phyloP scores from a whole-genome alignment of 2,888 invertebrate species.

The Toxonevra muliebris region DNA sequence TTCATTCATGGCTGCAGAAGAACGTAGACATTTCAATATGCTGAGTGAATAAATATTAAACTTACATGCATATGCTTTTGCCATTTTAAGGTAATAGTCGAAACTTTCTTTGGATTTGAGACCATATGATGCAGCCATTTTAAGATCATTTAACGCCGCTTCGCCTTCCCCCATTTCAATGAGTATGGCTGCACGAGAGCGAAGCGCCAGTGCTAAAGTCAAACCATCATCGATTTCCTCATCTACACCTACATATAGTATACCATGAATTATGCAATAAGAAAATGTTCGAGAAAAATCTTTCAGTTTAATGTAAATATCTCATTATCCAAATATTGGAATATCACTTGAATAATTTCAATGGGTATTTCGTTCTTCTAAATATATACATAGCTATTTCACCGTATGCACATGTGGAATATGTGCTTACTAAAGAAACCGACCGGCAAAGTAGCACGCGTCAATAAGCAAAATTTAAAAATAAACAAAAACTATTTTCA shows the following conservation, averaged over 20 bases:
- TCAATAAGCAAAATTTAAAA: no score
- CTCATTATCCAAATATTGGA: not conserved
- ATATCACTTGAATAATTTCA: no score
- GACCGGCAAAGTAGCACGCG: no score
- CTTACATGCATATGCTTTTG: slow-evolving; percentile 70
- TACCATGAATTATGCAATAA: not conserved
- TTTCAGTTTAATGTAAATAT: not conserved
- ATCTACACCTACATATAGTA: slow-evolving; percentile 62
- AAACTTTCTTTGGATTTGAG: slow-evolving; percentile 72
- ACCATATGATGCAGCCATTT: slow-evolving; percentile 72
- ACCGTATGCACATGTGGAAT: not conserved
- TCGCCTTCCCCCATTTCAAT: slow-evolving; percentile 69
- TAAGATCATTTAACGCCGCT: slow-evolving; percentile 74
- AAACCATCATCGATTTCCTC: slow-evolving; percentile 71
- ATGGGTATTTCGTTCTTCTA: no score
- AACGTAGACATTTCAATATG: not conserved
- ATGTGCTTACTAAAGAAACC: no score
- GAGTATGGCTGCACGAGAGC: slow-evolving; percentile 74
- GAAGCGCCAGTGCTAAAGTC: slow-evolving; percentile 72
- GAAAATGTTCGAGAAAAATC: not conserved
- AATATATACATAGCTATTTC: no score
- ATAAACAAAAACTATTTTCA: no score
- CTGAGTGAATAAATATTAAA: not conserved
- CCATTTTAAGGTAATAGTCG: slow-evolving; percentile 76
- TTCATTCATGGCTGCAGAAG: slow-evolving; percentile 69